Percentiles rank a stretch among this genome's conserved stretches.
Evolutionary conservation across 2,888 invertebrate genomes (phyloP).

Genomic region (Lymantria monacha): DNA sequence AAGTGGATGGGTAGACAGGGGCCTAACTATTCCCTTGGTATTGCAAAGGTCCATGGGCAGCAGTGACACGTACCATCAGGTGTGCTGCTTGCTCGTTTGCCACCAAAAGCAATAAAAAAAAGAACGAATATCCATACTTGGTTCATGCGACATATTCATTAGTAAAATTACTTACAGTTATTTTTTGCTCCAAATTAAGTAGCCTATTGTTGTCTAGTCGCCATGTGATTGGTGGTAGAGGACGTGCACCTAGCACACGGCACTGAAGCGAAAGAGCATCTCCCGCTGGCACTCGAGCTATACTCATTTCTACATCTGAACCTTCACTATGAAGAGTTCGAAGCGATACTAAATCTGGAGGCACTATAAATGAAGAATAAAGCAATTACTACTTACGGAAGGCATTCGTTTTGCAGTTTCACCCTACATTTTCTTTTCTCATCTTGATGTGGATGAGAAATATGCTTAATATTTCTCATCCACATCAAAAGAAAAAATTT

Average conservation of each 20-base stretch:
- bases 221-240: constrained; percentile 61
- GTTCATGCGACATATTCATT: neutral
- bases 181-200: constrained; percentile 55
- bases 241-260: constrained; percentile 69
- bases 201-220: constrained; percentile 52
- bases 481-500: too few species aligned
- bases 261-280: constrained; percentile 57
- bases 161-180: constrained; percentile 45
- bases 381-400: neutral
- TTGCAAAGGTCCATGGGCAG: too few species aligned
- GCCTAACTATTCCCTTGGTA: too few species aligned
- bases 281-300: constrained; percentile 51
- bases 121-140: too few species aligned
- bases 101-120: too few species aligned
- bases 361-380: constrained; percentile 43
- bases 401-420: too few species aligned
- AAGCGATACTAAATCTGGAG: constrained; percentile 63
- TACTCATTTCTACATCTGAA: constrained; percentile 23
- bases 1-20: too few species aligned
- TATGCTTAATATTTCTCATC: too few species aligned
- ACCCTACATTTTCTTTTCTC: too few species aligned
- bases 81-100: too few species aligned
- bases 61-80: too few species aligned
- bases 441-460: too few species aligned
- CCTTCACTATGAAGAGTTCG: constrained; percentile 51